These are phyloP conservation scores for Margarornis squamiger DNA, from an alignment of 2,797 vertebrate genomes.

Conservation along the genomic window DNA sequence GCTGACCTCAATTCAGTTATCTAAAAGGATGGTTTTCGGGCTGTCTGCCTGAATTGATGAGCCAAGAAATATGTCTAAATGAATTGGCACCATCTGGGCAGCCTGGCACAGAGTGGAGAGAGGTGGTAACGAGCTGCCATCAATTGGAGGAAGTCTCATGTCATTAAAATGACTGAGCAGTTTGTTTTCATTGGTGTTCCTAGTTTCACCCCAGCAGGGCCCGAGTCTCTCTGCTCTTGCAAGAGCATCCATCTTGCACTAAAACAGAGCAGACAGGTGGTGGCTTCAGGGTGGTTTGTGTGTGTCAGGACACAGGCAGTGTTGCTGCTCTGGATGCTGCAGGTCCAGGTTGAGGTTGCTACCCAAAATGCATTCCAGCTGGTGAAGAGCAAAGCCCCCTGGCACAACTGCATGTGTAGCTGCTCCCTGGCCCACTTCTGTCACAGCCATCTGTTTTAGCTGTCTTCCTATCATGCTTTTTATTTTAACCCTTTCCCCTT, in stretches of 20 bases:
- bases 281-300: neutral
- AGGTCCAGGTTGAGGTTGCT: neutral
- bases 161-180: slow-evolving; percentile 45
- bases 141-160: neutral
- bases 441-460: slow-evolving; percentile 28
- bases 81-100: slow-evolving; percentile 64
- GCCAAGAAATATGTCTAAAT: slow-evolving; percentile 62
- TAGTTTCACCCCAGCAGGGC: neutral
- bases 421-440: slow-evolving; percentile 23
- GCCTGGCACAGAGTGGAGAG: neutral
- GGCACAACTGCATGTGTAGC: slow-evolving; percentile 4
- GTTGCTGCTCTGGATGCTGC: neutral
- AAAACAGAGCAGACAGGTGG: neutral
- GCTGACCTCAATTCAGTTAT: slow-evolving; percentile 62
- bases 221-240: neutral
- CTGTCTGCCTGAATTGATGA: slow-evolving; percentile 54
- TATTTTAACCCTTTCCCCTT: neutral
- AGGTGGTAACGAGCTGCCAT: slow-evolving; percentile 55
- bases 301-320: neutral
- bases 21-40: slow-evolving; percentile 39
- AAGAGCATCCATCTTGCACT: neutral
- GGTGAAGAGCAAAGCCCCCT: neutral
- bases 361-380: neutral
- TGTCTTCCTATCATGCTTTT: neutral
- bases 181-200: slow-evolving; percentile 13